Evolutionary conservation across 64 coral and sea anemone species (phyloP).

Genomic region (Stichodactyla mertensii): DNA sequence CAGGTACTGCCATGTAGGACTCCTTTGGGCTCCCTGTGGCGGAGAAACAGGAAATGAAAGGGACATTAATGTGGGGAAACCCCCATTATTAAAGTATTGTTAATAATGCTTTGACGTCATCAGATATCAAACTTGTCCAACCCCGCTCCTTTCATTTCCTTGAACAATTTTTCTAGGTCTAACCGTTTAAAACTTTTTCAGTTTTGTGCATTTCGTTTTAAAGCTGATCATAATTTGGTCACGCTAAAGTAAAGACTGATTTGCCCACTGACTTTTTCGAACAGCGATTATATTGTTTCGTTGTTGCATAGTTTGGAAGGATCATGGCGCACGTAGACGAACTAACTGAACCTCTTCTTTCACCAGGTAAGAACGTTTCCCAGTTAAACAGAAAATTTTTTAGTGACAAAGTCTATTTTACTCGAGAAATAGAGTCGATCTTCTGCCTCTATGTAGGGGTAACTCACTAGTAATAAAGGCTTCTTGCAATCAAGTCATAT

Average conservation of each 20-base stretch:
- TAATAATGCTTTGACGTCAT: neutral
- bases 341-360: neutral
- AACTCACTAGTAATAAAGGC: too few relatives aligned
- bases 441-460: too few relatives aligned
- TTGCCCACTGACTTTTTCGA: neutral
- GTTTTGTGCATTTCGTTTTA: too few relatives aligned
- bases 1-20: slow-evolving; percentile 77
- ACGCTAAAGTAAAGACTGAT: neutral
- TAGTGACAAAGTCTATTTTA: neutral
- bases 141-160: neutral
- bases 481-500: too few relatives aligned
- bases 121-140: neutral
- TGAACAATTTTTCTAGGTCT: too few relatives aligned
- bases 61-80: neutral
- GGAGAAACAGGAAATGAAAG: neutral
- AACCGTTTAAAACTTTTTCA: too few relatives aligned
- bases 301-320: neutral
- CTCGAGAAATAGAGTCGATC: neutral
- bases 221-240: neutral
- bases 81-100: neutral
- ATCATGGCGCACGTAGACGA: neutral
- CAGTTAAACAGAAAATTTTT: neutral
- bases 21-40: neutral
- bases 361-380: neutral
- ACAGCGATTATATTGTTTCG: neutral